phyloP scores from a whole-genome alignment of 2,113 vertebrate genomes.

The Axis porcinus region DNA sequence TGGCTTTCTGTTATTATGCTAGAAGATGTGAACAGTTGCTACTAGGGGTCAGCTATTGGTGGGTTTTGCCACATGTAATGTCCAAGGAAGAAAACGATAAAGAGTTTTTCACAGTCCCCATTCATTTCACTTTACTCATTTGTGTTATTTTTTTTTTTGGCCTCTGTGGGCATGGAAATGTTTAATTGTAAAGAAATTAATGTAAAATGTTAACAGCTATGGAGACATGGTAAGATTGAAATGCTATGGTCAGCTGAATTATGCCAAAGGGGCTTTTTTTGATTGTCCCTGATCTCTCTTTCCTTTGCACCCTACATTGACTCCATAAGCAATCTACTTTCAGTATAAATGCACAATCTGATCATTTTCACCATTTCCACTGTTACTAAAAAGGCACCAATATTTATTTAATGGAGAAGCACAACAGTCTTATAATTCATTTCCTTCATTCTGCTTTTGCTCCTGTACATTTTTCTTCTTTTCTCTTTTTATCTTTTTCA shows the following conservation, averaged over 20 bases:
- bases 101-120: background rate
- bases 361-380: background rate
- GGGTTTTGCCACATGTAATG: background rate
- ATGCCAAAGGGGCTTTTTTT: background rate
- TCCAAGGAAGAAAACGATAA: background rate
- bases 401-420: background rate
- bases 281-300: background rate
- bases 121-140: background rate
- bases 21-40: background rate
- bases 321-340: background rate
- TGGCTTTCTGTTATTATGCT: background rate
- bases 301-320: background rate
- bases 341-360: background rate
- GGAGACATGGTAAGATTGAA: background rate
- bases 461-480: background rate
- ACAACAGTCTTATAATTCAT: background rate
- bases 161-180: background rate
- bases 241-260: background rate
- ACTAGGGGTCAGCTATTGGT: background rate
- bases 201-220: background rate
- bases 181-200: background rate
- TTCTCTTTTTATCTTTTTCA: background rate
- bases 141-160: background rate
- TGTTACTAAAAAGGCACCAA: background rate
- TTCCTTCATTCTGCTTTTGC: background rate